Evolutionary conservation across 2,797 vertebrate genomes (phyloP).

Genomic region (Sternarchorhynchus goeldii): DNA sequence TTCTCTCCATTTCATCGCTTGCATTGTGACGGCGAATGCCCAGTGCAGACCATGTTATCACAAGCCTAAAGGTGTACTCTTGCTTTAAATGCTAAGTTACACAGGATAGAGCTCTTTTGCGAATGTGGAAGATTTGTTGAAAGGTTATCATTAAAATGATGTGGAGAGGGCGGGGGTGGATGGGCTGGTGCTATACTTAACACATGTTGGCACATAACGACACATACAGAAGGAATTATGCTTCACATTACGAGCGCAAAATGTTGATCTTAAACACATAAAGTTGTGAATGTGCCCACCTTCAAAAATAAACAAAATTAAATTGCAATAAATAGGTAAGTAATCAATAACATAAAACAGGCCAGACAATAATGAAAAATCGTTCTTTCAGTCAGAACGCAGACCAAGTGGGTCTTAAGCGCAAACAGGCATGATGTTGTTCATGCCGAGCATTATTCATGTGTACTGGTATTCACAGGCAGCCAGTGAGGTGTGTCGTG

Average conservation of each 20-base stretch:
- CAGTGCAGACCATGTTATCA: constrained; percentile 76
- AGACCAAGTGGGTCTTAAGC: background rate
- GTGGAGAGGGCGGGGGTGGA: background rate
- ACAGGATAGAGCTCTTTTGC: constrained; percentile 7
- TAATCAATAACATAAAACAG: too few species aligned
- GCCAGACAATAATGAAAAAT: background rate
- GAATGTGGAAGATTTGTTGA: constrained; percentile 30
- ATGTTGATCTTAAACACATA: too few species aligned
- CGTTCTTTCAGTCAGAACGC: background rate
- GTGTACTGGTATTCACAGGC: constrained; percentile 27
- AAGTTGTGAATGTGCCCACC: too few species aligned
- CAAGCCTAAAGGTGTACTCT: constrained; percentile 49
- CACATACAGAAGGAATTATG: background rate
- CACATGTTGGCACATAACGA: background rate
- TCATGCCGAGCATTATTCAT: constrained; percentile 33
- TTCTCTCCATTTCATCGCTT: constrained; percentile 49
- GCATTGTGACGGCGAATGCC: constrained; percentile 80
- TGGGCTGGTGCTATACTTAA: background rate
- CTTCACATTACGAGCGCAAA: background rate
- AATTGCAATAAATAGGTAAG: too few species aligned
- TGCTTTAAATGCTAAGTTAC: constrained; percentile 21
- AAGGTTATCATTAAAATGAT: constrained; percentile 50
- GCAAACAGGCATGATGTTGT: background rate
- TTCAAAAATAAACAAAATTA: too few species aligned
- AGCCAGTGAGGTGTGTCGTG: constrained; percentile 11